Evolutionary conservation across 2,113 vertebrate genomes (phyloP).

Genomic region (Empidonax alnorum): DNA sequence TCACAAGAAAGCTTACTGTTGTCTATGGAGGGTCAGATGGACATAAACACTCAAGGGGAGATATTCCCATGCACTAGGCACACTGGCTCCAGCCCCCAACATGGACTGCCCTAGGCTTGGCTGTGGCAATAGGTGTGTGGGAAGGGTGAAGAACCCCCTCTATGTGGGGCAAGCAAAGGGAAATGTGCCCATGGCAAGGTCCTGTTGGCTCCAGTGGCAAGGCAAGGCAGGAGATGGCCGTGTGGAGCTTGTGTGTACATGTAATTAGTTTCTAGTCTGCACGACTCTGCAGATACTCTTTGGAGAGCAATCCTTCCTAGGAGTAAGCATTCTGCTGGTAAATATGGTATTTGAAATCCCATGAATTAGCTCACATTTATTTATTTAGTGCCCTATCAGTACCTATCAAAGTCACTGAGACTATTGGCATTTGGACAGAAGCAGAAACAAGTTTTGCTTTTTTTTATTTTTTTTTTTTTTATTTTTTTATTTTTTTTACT

Average conservation of each 20-base stretch:
- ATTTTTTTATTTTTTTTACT: not conserved
- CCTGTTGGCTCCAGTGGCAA: not conserved
- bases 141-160: not conserved
- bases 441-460: not conserved
- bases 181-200: accelerated
- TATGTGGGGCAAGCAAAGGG: not conserved
- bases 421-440: not conserved
- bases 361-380: not conserved
- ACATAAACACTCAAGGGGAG: not conserved
- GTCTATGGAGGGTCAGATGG: not conserved
- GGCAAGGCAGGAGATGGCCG: not conserved
- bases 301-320: not conserved
- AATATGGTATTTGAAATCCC: not conserved
- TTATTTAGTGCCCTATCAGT: not conserved
- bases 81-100: accelerated
- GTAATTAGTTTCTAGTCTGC: not conserved
- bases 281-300: not conserved
- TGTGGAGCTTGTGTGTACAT: accelerated
- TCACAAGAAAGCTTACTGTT: accelerated
- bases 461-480: not conserved
- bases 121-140: accelerated
- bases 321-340: not conserved
- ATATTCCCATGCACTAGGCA: not conserved
- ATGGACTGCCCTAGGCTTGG: not conserved
- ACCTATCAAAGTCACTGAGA: not conserved